These are phyloP conservation scores for Rhadinocentrus ornatus DNA, from an alignment of 2,797 vertebrate genomes.

Conservation along the genomic window DNA sequence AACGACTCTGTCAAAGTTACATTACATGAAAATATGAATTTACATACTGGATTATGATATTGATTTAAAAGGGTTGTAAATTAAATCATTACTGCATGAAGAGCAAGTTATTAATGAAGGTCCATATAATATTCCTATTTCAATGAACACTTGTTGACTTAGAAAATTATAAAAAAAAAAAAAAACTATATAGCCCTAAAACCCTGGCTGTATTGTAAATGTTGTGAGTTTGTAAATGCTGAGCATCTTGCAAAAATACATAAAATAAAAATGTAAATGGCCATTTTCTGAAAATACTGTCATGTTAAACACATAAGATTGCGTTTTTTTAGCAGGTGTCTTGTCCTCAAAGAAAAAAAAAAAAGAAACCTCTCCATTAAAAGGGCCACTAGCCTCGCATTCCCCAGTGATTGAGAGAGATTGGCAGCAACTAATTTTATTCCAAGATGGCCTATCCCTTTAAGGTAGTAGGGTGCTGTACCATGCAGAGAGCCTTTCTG, in stretches of 20 bases:
- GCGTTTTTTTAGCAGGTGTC: no score
- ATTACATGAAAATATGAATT: slow-evolving; percentile 1
- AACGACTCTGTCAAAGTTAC: background rate
- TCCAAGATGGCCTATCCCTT: slow-evolving; percentile 58
- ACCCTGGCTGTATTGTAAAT: slow-evolving; percentile 5
- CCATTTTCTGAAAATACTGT: slow-evolving; percentile 38
- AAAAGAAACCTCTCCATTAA: slow-evolving; percentile 49
- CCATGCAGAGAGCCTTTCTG: slow-evolving; percentile 50
- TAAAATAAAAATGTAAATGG: background rate
- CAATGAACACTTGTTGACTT: slow-evolving; percentile 4
- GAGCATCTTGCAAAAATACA: slow-evolving; percentile 11
- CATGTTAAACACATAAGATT: slow-evolving; percentile 42
- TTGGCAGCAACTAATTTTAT: slow-evolving; percentile 78
- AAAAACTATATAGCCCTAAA: slow-evolving; percentile 24
- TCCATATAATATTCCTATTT: background rate
- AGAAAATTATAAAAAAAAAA: background rate
- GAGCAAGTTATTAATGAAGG: background rate
- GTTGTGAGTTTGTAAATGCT: slow-evolving; percentile 33
- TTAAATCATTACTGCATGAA: background rate
- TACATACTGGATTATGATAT: background rate
- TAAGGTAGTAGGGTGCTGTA: slow-evolving; percentile 63
- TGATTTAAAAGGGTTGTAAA: background rate
- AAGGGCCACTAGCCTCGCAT: slow-evolving; percentile 18
- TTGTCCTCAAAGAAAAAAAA: no score
- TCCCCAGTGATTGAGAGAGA: slow-evolving; percentile 60